A percentile compares a stretch with the other conserved stretches of the same genome.
Conservation (phyloP, 2,113 vertebrate species). For the Malaclemys terrapin region DNA sequence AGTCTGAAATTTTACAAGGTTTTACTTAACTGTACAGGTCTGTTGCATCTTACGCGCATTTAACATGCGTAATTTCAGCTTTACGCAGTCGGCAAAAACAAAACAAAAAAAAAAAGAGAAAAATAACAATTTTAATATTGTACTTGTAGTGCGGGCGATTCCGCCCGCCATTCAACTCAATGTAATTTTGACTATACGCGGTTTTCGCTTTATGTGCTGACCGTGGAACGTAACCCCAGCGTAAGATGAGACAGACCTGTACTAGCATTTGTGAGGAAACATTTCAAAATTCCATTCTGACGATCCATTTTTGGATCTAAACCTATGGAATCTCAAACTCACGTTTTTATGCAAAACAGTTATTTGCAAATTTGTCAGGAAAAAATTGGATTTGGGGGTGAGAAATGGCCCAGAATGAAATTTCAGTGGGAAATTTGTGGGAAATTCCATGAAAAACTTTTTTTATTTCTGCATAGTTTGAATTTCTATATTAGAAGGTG, state of each 20-base stretch:
- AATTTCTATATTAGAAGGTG: background rate
- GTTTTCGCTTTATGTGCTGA: too few species aligned
- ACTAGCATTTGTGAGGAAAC: background rate
- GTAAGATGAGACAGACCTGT: too few species aligned
- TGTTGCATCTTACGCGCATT: too few species aligned
- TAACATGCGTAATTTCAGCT: too few species aligned
- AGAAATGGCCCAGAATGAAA: background rate
- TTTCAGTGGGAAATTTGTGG: background rate
- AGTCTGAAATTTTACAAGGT: background rate
- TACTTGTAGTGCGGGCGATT: too few species aligned
- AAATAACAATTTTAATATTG: too few species aligned
- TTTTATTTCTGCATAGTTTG: background rate
- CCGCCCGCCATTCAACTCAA: too few species aligned
- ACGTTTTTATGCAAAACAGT: background rate
- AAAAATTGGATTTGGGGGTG: background rate
- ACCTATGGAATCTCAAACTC: background rate
- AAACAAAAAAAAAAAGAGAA: too few species aligned
- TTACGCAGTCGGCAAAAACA: too few species aligned
- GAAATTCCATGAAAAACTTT: background rate
- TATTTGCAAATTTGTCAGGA: constrained; percentile 6
- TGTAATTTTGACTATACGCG: too few species aligned
- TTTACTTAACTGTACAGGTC: background rate
- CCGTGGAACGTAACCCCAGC: too few species aligned
- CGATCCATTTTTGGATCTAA: background rate
- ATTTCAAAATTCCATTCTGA: background rate